phyloP scores from a whole-genome alignment of 2,113 vertebrate species.

The Cololabis saira region DNA sequence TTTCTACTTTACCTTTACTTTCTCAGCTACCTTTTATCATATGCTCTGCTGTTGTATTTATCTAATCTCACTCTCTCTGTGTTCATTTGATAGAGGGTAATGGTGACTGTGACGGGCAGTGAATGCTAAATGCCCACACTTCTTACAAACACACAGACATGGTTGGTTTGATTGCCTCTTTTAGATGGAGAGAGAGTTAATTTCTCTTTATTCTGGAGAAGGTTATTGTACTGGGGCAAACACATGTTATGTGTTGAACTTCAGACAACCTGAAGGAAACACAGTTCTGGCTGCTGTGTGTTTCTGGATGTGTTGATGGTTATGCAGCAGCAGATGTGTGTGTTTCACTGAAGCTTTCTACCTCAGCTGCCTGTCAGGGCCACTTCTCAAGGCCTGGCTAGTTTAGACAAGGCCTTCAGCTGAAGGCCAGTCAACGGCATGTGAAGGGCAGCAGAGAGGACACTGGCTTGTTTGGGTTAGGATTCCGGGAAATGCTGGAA shows the following conservation, averaged over 20 bases:
- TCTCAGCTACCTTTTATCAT: neutral
- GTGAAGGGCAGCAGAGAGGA: constrained; percentile 65
- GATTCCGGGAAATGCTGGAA: constrained; percentile 35
- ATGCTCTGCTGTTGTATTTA: neutral
- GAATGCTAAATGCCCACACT: constrained; percentile 58
- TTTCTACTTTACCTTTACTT: no score
- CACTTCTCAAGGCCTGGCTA: constrained; percentile 57
- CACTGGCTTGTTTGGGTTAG: constrained; percentile 26
- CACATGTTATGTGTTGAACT: constrained; percentile 69
- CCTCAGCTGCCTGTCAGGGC: constrained; percentile 54
- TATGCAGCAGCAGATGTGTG: constrained; percentile 21
- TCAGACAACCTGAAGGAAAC: constrained; percentile 60
- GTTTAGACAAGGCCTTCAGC: constrained; percentile 51
- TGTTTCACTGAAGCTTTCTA: constrained; percentile 25
- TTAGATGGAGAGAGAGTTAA: constrained; percentile 51
- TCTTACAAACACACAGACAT: constrained; percentile 25
- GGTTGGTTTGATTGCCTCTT: constrained; percentile 35
- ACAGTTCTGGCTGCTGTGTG: constrained; percentile 23
- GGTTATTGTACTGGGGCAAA: constrained; percentile 57
- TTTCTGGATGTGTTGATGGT: constrained; percentile 11
- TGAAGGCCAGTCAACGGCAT: constrained; percentile 59
- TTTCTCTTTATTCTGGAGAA: constrained; percentile 54
- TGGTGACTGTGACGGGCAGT: constrained; percentile 69
- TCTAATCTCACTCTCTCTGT: constrained; percentile 45
- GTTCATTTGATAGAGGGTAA: constrained; percentile 69